Base-by-base conservation (phyloP, 2,888 invertebrate species). In the Chymomyza amoena region DNA sequence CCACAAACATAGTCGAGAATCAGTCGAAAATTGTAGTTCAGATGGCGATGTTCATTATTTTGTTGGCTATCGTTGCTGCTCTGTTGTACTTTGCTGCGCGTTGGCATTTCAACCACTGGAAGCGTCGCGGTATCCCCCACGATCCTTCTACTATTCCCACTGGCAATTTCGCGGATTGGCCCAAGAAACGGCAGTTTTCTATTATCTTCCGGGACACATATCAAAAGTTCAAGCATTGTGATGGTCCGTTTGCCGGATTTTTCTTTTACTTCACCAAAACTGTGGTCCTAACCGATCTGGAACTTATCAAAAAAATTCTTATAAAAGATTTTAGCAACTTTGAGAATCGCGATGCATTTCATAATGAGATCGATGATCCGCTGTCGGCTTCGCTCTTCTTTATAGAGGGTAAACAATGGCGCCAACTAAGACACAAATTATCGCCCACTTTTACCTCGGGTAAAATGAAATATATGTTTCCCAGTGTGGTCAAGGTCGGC, bases 371-470 rank as follows among this genome's bases (percentile, higher is more conserved):
- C n/a, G 66, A 76, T 10, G 90, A 90, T 69, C 91, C 91, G 0
- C 66, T 91, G 4, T 74, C 84, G 0, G 89, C 73, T 0, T 83
- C 90, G 77, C 73, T 92, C 36, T 84, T 90, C 68, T 62, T 78
- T 13, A 52, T 90, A 45, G 87, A 87, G 6, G 92, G 91, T 6
- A 28, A 54, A 9, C 68, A 72, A 18, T 93, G 93, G 93, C 91
- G 90, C 72, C 78, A 79, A 7, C 76, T 92, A 32, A 79, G 93
- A 45, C 71, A 86, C 1, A 91, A 92, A 63, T 64, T 93, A 32
- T 90, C 92, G 4, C 92, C 92, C 1, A 91, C 92, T 0, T 93
- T 93, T 73, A 92, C 92, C 0, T 89, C 91, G 0, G 92, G 92
- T n/a, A 92, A 92, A 82, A 91, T 93, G 86, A 92, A 91, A 73